These are phyloP conservation scores for Drosophila carrolli DNA, from an alignment of 1,140 invertebrate species.

Conservation along the genomic window DNA sequence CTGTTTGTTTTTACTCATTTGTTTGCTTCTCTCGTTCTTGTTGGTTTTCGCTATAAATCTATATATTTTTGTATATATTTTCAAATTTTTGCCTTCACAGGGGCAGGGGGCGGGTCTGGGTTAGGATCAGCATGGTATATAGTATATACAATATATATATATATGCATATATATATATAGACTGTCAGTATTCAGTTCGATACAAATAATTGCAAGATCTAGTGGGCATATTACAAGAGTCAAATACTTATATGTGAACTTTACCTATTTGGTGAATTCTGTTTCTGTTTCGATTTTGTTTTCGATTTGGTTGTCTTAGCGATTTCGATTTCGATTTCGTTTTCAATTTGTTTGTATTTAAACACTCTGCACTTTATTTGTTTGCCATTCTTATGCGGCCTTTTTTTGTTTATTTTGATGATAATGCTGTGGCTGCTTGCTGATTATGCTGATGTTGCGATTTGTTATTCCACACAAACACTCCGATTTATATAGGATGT, in stretches of 20 bases:
- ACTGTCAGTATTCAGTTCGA: constrained; percentile 19
- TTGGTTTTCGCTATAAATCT: constrained; percentile 2
- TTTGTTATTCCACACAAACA: constrained; percentile 7
- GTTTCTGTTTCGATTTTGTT: constrained; percentile 25
- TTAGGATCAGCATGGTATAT: constrained; percentile 35
- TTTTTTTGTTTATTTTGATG: constrained; percentile 16
- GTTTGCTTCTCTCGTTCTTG: constrained; percentile 17
- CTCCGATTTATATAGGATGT: neutral
- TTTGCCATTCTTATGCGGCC: neutral
- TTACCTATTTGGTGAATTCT: constrained; percentile 71
- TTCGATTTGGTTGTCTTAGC: constrained; percentile 5
- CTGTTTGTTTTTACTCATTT: constrained; percentile 14
- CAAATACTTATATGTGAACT: constrained; percentile 59
- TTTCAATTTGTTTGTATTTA: constrained; percentile 7
- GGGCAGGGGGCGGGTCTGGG: constrained; percentile 41
- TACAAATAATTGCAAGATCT: constrained; percentile 20
- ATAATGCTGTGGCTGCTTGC: constrained; percentile 15
- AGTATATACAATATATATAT: constrained; percentile 22
- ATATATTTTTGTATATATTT: constrained; percentile 5
- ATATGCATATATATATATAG: constrained; percentile 3
- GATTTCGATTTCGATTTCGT: constrained; percentile 17
- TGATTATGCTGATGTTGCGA: constrained; percentile 1
- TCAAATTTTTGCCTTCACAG: constrained; percentile 30
- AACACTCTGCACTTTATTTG: constrained; percentile 32
- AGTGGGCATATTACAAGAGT: constrained; percentile 12